These are phyloP conservation scores for Rhea americana DNA, from an alignment of 2,113 vertebrate genomes.

Conservation along the genomic window DNA sequence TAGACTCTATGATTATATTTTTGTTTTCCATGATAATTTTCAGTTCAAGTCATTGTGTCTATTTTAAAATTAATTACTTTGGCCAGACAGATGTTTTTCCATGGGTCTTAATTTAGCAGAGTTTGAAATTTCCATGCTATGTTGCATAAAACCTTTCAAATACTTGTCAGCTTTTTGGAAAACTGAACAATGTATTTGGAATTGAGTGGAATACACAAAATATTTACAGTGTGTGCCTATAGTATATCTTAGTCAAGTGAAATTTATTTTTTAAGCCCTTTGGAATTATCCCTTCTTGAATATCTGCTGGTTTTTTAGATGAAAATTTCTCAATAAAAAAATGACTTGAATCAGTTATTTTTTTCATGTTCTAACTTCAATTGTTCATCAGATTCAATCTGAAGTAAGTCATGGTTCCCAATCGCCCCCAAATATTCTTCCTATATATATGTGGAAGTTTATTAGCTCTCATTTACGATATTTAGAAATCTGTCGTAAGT, in stretches of 20 bases:
- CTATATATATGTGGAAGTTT: background rate
- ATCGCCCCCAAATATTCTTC: background rate
- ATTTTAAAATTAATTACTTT: background rate
- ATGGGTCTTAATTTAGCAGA: background rate
- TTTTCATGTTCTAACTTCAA: background rate
- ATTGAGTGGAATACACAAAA: background rate
- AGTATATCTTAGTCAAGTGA: background rate
- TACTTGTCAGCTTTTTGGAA: background rate
- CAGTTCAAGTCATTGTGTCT: background rate
- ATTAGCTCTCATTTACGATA: background rate
- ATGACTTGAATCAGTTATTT: background rate
- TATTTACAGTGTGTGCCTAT: background rate
- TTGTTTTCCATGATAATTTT: background rate
- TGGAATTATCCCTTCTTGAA: background rate
- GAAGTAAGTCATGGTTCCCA: background rate
- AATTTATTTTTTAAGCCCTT: background rate
- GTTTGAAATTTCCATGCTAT: background rate
- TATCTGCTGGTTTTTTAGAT: background rate
- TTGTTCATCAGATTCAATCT: background rate
- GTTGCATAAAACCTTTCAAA: background rate
- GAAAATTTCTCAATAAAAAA: background rate
- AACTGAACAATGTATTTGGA: background rate
- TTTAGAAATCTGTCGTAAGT: background rate
- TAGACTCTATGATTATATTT: background rate
- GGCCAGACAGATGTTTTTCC: background rate